Base-by-base conservation (phyloP, 2,113 vertebrate genomes). In the Mustela nigripes region DNA sequence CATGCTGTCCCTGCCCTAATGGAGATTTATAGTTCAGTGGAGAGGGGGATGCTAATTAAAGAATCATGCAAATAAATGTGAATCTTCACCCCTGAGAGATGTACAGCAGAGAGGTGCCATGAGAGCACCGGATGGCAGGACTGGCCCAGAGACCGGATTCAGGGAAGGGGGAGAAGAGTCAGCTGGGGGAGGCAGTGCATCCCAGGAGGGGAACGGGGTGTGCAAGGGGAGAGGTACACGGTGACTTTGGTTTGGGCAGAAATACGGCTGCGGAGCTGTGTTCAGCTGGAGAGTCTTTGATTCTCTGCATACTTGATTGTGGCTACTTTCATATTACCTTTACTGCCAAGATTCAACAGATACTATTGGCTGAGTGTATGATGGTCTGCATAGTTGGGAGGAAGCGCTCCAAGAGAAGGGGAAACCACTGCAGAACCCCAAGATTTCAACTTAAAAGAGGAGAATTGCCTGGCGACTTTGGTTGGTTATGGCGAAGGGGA, bases 71-170 rank as follows among this genome's bases (percentile, higher is more conserved):
- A 78, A 24, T 73, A 22, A 74, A 31, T 15, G 31, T 48, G 89
- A 60, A 12, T 45, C 76, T 89, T 48, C 16, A 62, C 5, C 36
- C 33, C 11, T 15, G 81, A 31, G 19, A 14, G 33, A 22, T 31
- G 31, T 15, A 0, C 22, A 31, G 4, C 21, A 28, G 69, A 80
- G 39, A 50, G 11, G 9, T 26, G 4, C 21, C 16, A 5, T 12
- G 21, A 12, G 21, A 74, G 8, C 4, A 0, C 1, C 1, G 1
- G 3, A 19, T 11, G 24, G 21, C 24, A 26, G n/a, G 18, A 0
- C 2, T 14, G 60, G 69, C 26, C 69, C 60, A 10, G 22, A 0
- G 42, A n/a, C 3, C 5, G 18, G 4, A 2, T 21, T 16, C 18
- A 33, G n/a, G 42, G 48, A 39, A 18, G 53, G 58, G 7, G 11